A percentile compares a stretch with the other conserved stretches of the same genome.
phyloP scores from a whole-genome alignment of 2,113 vertebrate genomes.

The Dicentrarchus labrax region DNA sequence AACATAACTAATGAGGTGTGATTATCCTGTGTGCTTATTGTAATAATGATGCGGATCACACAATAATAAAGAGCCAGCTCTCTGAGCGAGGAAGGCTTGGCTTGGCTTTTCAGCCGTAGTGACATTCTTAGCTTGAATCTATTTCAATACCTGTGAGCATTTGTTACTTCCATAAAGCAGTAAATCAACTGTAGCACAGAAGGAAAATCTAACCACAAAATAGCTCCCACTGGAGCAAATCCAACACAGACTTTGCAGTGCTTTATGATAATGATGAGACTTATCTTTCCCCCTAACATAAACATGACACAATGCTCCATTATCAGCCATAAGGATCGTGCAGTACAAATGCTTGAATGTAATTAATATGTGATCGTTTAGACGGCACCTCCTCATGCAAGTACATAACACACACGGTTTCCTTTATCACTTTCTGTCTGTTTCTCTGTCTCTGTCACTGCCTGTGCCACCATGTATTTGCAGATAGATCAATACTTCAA shows the following conservation, averaged over 20 bases:
- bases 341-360: constrained; percentile 22
- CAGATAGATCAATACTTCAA: neutral
- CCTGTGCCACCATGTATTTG: neutral
- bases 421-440: neutral
- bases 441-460: constrained; percentile 2
- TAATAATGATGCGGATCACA: constrained; percentile 76
- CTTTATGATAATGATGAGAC: constrained; percentile 62
- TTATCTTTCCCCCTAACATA: constrained; percentile 59
- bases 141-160: constrained; percentile 73
- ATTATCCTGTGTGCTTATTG: constrained; percentile 81
- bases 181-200: constrained; percentile 68
- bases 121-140: constrained; percentile 62
- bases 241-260: constrained; percentile 43
- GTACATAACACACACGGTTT: neutral
- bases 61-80: constrained; percentile 69
- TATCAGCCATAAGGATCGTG: constrained; percentile 42
- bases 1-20: constrained; percentile 85
- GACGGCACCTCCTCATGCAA: neutral
- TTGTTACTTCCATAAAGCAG: constrained; percentile 59
- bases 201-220: constrained; percentile 67
- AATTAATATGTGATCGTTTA: constrained; percentile 52
- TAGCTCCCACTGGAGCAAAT: constrained; percentile 61
- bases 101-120: constrained; percentile 54
- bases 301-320: constrained; percentile 58
- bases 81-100: constrained; percentile 38